These are phyloP conservation scores for Plodia interpunctella DNA, from an alignment of 1,140 invertebrate species.

Conservation along the genomic window DNA sequence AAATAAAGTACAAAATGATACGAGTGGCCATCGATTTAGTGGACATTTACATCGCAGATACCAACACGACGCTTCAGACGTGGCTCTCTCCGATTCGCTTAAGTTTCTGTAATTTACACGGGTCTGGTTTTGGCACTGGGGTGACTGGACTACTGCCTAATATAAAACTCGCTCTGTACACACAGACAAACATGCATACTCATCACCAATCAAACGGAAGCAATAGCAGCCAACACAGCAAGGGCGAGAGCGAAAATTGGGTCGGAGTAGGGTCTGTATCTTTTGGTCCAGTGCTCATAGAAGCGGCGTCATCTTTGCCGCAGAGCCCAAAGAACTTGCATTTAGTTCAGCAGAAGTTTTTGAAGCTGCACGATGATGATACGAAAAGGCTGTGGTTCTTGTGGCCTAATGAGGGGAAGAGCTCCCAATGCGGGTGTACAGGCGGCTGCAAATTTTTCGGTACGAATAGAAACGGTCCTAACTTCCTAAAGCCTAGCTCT, in stretches of 20 bases:
- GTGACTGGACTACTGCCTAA: conserved; percentile 92
- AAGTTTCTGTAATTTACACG: conserved; percentile 96
- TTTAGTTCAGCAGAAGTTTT: conserved; percentile 89
- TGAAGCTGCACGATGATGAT: conserved; percentile 92
- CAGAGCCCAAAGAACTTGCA: conserved; percentile 86
- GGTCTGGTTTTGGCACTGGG: conserved; percentile 91
- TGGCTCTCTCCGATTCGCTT: conserved; percentile 93
- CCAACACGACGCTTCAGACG: conserved; percentile 90
- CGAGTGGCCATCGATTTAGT: conserved; percentile 93
- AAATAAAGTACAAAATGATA: conserved; percentile 97
- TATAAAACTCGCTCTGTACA: conserved; percentile 71
- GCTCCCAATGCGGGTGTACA: conserved; percentile 92
- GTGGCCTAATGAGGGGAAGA: conserved; percentile 86
- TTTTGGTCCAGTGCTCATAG: conserved; percentile 93
- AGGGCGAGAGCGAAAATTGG: conserved; percentile 85
- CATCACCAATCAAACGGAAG: conserved; percentile 62
- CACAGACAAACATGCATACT: conserved; percentile 67
- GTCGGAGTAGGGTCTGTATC: conserved; percentile 94
- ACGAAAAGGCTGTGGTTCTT: conserved; percentile 96
- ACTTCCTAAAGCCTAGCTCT: conserved; percentile 91
- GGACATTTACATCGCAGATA: conserved; percentile 94
- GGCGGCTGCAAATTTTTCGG: conserved; percentile 97
- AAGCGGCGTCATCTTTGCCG: conserved; percentile 91
- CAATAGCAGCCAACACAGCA: conserved; percentile 56
- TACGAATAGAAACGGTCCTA: conserved; percentile 88